phyloP scores from a whole-genome alignment of 2,888 invertebrate species.

The Stramonita haemastoma region DNA sequence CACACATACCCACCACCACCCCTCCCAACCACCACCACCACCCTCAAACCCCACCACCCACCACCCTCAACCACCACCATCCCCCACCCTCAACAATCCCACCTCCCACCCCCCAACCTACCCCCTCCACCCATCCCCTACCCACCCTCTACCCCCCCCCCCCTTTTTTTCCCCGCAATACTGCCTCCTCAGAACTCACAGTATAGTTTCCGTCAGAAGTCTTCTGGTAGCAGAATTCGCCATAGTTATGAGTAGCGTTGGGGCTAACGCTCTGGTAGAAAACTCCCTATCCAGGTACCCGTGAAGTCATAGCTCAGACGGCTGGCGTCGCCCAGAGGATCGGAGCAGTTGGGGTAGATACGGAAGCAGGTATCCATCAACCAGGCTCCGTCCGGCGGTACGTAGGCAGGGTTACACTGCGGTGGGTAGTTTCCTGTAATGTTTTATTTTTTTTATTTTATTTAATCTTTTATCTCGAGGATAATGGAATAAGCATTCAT shows the following conservation, averaged over 20 bases:
- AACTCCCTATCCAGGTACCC: not conserved
- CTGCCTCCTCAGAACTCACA: conserved; percentile 13
- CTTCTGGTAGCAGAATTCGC: conserved; percentile 25
- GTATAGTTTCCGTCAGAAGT: not conserved
- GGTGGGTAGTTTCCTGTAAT: conserved; percentile 31
- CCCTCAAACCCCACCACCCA: no score
- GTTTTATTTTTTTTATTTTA: no score
- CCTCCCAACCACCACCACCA: not conserved
- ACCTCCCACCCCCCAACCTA: no score
- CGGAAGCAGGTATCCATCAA: conserved; percentile 13
- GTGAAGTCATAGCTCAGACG: conserved; percentile 15
- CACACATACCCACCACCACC: no score
- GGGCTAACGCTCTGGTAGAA: not conserved
- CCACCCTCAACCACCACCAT: no score
- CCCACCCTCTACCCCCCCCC: no score
- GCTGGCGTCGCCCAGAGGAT: conserved; percentile 12
- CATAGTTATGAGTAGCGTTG: not conserved
- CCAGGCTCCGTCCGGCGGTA: conserved; percentile 26
- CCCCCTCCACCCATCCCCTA: no score
- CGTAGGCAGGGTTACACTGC: conserved; percentile 5
- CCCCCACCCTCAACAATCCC: not conserved
- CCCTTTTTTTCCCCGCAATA: no score
- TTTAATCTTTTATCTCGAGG: no score
- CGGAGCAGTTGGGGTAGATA: conserved; percentile 28
- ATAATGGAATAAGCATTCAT: no score